Conservation (phyloP, 2,797 vertebrate genomes). For the Anguilla pacifica region DNA sequence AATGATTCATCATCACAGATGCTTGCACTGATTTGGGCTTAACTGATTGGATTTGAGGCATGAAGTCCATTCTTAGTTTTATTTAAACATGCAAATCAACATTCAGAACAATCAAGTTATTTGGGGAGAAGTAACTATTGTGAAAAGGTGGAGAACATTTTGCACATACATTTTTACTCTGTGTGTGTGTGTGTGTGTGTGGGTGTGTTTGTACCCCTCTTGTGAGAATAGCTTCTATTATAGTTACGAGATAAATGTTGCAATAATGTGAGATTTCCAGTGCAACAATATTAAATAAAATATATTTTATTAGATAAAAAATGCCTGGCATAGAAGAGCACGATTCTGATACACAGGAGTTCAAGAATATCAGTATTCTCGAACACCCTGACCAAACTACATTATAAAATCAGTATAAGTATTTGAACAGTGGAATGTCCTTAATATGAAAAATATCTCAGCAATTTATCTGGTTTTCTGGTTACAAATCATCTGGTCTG, state of each 20-base stretch:
- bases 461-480: slow-evolving; percentile 44
- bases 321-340: neutral
- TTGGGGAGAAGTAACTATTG: neutral
- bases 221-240: neutral
- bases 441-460: slow-evolving; percentile 42
- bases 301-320: slow-evolving; percentile 33
- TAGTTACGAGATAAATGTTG: neutral
- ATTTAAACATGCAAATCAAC: slow-evolving; percentile 44
- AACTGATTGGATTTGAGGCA: slow-evolving; percentile 79
- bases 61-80: slow-evolving; percentile 81
- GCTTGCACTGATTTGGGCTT: slow-evolving; percentile 75
- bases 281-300: slow-evolving; percentile 16
- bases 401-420: neutral
- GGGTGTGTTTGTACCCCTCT: neutral
- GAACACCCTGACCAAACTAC: neutral
- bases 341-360: neutral
- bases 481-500: slow-evolving; percentile 45
- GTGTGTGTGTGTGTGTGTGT: neutral
- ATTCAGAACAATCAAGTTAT: neutral
- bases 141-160: slow-evolving; percentile 48
- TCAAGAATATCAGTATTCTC: neutral
- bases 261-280: neutral
- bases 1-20: slow-evolving; percentile 80
- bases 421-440: slow-evolving; percentile 37
- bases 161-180: neutral